These are phyloP conservation scores for Takifugu bimaculatus DNA, from an alignment of 2,113 vertebrate genomes.

Conservation along the genomic window DNA sequence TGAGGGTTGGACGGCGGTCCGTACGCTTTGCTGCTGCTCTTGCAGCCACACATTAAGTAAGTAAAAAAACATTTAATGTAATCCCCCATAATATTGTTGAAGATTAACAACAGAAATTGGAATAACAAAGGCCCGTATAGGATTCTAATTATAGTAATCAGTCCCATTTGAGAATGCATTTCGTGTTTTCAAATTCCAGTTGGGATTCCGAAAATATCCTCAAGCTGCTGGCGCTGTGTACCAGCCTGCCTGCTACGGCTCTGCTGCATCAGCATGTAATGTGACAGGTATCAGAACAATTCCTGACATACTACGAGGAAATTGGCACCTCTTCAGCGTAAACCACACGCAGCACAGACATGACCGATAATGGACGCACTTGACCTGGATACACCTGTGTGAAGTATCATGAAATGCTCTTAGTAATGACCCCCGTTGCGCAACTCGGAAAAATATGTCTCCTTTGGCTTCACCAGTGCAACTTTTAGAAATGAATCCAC, in stretches of 20 bases:
- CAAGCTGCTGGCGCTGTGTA: constrained; percentile 9
- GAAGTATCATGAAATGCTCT: constrained; percentile 32
- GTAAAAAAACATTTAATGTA: too few species aligned
- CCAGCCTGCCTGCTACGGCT: constrained; percentile 8
- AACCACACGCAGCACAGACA: constrained; percentile 26
- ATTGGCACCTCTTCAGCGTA: constrained; percentile 56
- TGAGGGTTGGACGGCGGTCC: background rate
- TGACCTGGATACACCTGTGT: constrained; percentile 7
- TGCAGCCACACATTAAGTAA: too few species aligned
- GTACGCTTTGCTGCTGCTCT: too few species aligned
- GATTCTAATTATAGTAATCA: background rate
- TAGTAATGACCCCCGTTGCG: constrained; percentile 14
- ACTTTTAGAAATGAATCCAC: constrained; percentile 1
- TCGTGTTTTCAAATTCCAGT: background rate
- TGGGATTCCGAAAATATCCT: too few species aligned
- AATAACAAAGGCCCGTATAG: too few species aligned
- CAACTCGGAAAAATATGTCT: constrained; percentile 23
- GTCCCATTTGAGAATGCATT: background rate
- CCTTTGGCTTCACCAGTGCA: constrained; percentile 9
- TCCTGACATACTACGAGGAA: constrained; percentile 38
- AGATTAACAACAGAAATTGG: too few species aligned
- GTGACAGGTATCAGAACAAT: constrained; percentile 15
- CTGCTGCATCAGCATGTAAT: constrained; percentile 6
- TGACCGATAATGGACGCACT: constrained; percentile 41
- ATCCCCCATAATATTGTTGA: too few species aligned